Evolutionary conservation across 2,888 invertebrate genomes (phyloP).

Genomic region (Microctonus hyperodae): DNA sequence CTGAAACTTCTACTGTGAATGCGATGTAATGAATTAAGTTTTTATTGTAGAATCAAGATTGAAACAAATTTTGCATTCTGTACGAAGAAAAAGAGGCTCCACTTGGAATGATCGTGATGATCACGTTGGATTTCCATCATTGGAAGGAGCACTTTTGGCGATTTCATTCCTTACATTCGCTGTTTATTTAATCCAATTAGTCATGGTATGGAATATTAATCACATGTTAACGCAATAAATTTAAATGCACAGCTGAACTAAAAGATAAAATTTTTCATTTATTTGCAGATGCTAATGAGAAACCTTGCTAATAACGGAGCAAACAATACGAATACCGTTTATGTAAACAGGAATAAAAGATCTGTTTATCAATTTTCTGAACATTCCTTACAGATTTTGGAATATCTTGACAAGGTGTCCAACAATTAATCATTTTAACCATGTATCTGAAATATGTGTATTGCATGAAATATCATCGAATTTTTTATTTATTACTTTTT

Average conservation of each 20-base stretch:
- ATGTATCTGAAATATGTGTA: too few species aligned
- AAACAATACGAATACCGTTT: conserved; percentile 41
- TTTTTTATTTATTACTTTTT: too few species aligned
- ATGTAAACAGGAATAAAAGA: conserved; percentile 54
- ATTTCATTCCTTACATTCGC: conserved; percentile 87
- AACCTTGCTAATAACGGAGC: conserved; percentile 41
- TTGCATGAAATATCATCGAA: too few species aligned
- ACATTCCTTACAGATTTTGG: conserved; percentile 49
- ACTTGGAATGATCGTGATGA: conserved; percentile 63
- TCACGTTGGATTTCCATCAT: conserved; percentile 78
- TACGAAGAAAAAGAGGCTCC: conserved; percentile 44
- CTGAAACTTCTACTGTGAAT: neutral
- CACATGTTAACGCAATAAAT: too few species aligned
- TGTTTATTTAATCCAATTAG: conserved; percentile 82
- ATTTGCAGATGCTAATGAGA: conserved; percentile 51
- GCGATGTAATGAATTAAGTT: neutral
- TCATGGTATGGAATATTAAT: conserved; percentile 70
- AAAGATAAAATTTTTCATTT: neutral
- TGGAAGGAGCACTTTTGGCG: conserved; percentile 82
- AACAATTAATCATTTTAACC: conserved; percentile 23
- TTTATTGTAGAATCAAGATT: conserved; percentile 49
- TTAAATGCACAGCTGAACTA: neutral
- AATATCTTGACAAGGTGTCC: conserved; percentile 39
- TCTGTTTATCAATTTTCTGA: conserved; percentile 47
- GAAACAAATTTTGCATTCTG: conserved; percentile 31